Evolutionary conservation across 2,797 vertebrate species (phyloP).

Genomic region (Helostoma temminkii): DNA sequence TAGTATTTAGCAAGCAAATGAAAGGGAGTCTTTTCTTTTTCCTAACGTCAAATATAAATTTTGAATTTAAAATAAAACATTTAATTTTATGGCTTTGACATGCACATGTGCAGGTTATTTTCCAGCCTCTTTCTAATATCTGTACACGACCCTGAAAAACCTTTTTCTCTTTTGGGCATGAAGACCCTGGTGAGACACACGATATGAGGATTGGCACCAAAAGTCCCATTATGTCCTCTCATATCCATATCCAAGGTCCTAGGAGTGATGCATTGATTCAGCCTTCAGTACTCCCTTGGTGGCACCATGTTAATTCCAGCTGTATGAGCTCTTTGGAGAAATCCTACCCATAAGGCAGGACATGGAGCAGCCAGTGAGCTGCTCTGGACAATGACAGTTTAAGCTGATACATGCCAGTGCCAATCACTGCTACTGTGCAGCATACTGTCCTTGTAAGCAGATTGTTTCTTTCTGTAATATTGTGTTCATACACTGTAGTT

Average conservation of each 20-base stretch:
- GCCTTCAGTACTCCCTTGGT: slow-evolving; percentile 83
- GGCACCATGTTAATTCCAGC: slow-evolving; percentile 80
- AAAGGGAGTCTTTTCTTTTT: neutral
- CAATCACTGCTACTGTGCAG: slow-evolving; percentile 21
- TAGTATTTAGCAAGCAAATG: neutral
- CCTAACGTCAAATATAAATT: neutral
- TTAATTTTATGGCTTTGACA: slow-evolving; percentile 13
- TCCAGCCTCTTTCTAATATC: slow-evolving; percentile 40
- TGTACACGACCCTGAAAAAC: slow-evolving; percentile 64
- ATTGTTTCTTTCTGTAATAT: neutral
- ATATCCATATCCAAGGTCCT: slow-evolving; percentile 79
- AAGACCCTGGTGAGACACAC: slow-evolving; percentile 75
- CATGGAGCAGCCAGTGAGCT: slow-evolving; percentile 53
- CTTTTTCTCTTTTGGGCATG: slow-evolving; percentile 57
- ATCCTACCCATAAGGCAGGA: slow-evolving; percentile 77
- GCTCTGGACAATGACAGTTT: slow-evolving; percentile 66
- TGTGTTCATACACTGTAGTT: neutral
- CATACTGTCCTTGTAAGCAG: slow-evolving; percentile 19
- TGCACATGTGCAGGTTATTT: slow-evolving; percentile 56
- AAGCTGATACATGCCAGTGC: slow-evolving; percentile 44
- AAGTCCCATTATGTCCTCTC: slow-evolving; percentile 77
- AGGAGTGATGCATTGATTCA: slow-evolving; percentile 85
- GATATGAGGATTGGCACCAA: slow-evolving; percentile 74
- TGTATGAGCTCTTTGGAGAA: slow-evolving; percentile 76
- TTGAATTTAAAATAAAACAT: neutral